These are phyloP conservation scores for Andinoacara biseriatus DNA, from an alignment of 2,113 vertebrate species.

Conservation along the genomic window DNA sequence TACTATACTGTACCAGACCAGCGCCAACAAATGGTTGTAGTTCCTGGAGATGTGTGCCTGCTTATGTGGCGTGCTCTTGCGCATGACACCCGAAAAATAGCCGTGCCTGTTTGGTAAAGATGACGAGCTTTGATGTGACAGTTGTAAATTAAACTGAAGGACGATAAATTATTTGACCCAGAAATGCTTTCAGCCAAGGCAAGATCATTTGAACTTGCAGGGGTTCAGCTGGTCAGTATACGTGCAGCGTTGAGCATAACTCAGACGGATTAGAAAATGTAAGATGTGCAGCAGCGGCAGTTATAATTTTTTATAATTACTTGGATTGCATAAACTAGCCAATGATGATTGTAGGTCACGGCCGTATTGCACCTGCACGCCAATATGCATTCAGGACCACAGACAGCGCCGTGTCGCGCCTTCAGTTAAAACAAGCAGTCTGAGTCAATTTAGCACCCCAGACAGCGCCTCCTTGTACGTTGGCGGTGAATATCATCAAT, in stretches of 20 bases:
- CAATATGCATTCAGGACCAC: constrained; percentile 32
- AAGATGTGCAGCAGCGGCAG: background rate
- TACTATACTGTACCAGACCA: constrained; percentile 14
- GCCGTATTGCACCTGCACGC: background rate
- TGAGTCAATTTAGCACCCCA: constrained; percentile 48
- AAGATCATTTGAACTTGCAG: constrained; percentile 43
- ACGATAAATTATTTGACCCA: constrained; percentile 69
- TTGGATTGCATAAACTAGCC: background rate
- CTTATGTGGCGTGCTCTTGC: constrained; percentile 23
- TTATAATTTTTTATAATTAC: background rate
- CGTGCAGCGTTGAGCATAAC: constrained; percentile 6
- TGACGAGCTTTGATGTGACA: constrained; percentile 68
- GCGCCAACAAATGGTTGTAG: constrained; percentile 42
- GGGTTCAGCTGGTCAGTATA: constrained; percentile 48
- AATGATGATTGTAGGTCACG: background rate
- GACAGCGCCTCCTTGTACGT: constrained; percentile 43
- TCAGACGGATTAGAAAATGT: constrained; percentile 1
- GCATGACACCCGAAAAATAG: constrained; percentile 38
- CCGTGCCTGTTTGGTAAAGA: constrained; percentile 21
- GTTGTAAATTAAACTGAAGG: constrained; percentile 64
- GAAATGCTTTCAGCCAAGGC: constrained; percentile 60
- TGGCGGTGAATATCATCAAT: constrained; percentile 24
- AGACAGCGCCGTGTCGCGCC: constrained; percentile 36
- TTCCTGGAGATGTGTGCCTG: constrained; percentile 20
- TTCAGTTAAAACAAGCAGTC: constrained; percentile 19